Base-by-base conservation (phyloP, 2,888 invertebrate genomes). In the Perizoma affinitatum region DNA sequence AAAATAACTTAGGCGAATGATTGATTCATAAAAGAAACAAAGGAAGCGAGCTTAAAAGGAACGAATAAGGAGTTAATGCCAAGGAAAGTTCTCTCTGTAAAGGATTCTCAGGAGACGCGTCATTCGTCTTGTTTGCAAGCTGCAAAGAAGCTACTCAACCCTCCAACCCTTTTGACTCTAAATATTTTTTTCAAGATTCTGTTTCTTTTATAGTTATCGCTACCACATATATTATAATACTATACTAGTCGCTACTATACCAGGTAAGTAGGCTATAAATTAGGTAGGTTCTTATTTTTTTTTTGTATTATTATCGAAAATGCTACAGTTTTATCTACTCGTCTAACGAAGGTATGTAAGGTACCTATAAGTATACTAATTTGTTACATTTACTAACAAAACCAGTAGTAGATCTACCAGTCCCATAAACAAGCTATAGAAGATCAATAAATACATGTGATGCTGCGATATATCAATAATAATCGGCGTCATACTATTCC, bases 391-490 rank as follows among this genome's bases (percentile, higher is more conserved):
- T 61, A 52, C 51, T 44, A 54, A 62, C 56, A 61, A 54, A 69
- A 69, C 67, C 61, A 65, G 65, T 66, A 69, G 64, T 61, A 49
- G 45, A 56, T 55, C 53, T 7, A 53, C 53, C 75, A 69, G 64
- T 65, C 66, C 66, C 68, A 76, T 84, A 80, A 80, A 82, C 74
- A 74, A 75, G 71, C 68, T 74, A 77, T 77, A 65, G 75, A 68
- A 72, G 69, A 69, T 73, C 75, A 79, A 83, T 81, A 80, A 82
- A 83, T 80, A 80, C 70, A 73, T 74, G 76, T 74, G 77, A 81
- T 78, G 74, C 71, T 74, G 69, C 69, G 65, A 79, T 86, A 79
- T 79, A 79, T 84, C 83, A 82, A 81, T 80, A 82, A 80, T 79
- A 80, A 79, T 78, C 78, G 67, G 75, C 75, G 76, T 51, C 43